Base-by-base conservation (phyloP, 2,797 vertebrate species). In the Synanceia verrucosa region DNA sequence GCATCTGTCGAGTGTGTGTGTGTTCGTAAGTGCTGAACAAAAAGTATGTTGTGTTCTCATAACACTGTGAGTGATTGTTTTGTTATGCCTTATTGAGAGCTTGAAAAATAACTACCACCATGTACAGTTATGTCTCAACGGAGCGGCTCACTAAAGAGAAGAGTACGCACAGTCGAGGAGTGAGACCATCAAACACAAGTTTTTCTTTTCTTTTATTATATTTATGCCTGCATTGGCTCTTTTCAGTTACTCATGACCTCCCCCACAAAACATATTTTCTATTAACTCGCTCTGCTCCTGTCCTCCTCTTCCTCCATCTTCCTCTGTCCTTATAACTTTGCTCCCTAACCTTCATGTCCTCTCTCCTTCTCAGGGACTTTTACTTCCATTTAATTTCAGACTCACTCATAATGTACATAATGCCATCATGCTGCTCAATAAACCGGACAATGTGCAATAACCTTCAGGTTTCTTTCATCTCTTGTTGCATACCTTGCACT, bases 21-120 rank as follows among this genome's bases (percentile, higher is more conserved):
- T 26, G 51, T 73, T 14, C 67, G n/a, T 48, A 21, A 65, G 33
- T 2, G 50, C 63, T 0, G 0, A 10, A 39, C 56, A 50, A 65
- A 56, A 73, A 56, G 31, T 58, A 60, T n/a, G 4, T 18, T 1
- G n/a, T 33, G 56, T 73, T 81, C 70, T 74, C 58, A 39, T 50
- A 29, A 68, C 1, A 34, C 33, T 41, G 0, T 5, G 3, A 70
- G 58, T 34, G 13, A 14, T 76, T 70, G n/a, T 65, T 58, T 16
- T 43, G 41, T 26, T 55, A 12, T 24, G 48, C 13, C 19, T 51
- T 48, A 29, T 24, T 21, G 19, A 81, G 50, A 55, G 50, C 70
- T 44, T 65, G n/a, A 76, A 44, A 29, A 61, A 74, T 34, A 75
- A 70, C 19, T n/a, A 43, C n/a, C 28, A 19, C 24, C 28, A 52